Evolutionary conservation across 2,797 vertebrate genomes (phyloP), one percentile per base, ranked within the genome.

Genomic region (Epinephelus coioides): DNA sequence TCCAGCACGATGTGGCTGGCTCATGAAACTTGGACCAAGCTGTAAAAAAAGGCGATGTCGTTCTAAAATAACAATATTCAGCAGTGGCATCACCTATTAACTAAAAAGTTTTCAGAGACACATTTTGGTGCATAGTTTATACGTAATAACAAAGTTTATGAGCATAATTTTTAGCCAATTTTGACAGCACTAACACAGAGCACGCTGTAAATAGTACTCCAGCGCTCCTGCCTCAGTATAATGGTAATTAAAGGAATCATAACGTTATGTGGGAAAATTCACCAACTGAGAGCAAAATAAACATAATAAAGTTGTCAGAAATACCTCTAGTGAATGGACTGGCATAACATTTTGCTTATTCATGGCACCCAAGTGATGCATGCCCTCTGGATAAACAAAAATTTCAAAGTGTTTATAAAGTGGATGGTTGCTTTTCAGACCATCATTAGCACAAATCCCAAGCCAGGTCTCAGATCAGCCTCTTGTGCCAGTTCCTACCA

Each of bases 401-500:
- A 57, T 18, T 49, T 12, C 21, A 7, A 34, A 9, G n/a, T 34
- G 34, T 54, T 19, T 38, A 19, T 55, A 38, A 53, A 72, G 54
- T 40, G 6, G 34, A 34, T 34, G 0, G 34, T 34, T 34, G 25
- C 43, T 61, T 69, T 63, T 57, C 49, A 30, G 30, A 46, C 25
- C 19, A 40, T 69, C 59, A 71, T 57, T 51, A 51, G n/a, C 81
- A 56, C 56, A 76, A 47, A 69, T 72, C 50, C 51, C 3, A 13
- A 69, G 59, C 56, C 59, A 53, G 72, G 64, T 56, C 71, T 74
- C 68, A 64, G 47, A 78, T 79, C 73, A 63, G 69, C 62, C 53
- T 69, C 56, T 49, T 79, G 69, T 79, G 74, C 63, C 79, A 86
- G 30, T 81, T 87, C 79, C 60, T 54, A 6, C 54, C 40, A 62